These are phyloP conservation scores for Eptatretus burgeri DNA, from an alignment of 2,113 vertebrate genomes.

Conservation along the genomic window DNA sequence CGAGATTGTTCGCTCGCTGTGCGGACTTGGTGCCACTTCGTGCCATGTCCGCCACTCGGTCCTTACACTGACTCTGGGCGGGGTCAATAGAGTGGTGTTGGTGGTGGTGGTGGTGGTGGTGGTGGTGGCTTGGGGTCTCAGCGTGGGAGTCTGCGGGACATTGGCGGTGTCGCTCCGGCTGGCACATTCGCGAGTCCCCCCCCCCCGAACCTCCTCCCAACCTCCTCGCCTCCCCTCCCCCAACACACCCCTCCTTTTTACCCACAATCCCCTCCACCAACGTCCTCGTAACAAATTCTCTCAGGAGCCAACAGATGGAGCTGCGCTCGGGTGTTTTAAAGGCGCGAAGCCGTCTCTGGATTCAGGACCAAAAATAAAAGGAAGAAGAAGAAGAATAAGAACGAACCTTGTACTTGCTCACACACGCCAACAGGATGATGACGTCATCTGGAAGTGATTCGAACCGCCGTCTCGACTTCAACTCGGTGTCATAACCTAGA, in stretches of 20 bases:
- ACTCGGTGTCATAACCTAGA: neutral
- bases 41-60: no score
- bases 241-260: neutral
- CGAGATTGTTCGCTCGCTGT: neutral
- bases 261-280: no score
- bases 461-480: neutral
- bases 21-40: neutral
- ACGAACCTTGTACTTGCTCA: neutral
- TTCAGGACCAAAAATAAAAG: neutral
- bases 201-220: neutral
- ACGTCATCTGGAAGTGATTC: neutral
- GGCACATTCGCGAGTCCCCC: neutral
- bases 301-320: slow-evolving; percentile 6
- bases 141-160: neutral
- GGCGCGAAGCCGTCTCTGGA: neutral
- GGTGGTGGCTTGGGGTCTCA: neutral
- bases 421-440: neutral
- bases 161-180: neutral
- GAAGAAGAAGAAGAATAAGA: neutral
- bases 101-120: neutral
- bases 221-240: neutral
- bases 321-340: neutral
- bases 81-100: neutral
- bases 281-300: neutral
- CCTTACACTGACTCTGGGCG: no score